Conservation (phyloP, 1,140 invertebrate genomes). For the Drosophila asahinai region DNA sequence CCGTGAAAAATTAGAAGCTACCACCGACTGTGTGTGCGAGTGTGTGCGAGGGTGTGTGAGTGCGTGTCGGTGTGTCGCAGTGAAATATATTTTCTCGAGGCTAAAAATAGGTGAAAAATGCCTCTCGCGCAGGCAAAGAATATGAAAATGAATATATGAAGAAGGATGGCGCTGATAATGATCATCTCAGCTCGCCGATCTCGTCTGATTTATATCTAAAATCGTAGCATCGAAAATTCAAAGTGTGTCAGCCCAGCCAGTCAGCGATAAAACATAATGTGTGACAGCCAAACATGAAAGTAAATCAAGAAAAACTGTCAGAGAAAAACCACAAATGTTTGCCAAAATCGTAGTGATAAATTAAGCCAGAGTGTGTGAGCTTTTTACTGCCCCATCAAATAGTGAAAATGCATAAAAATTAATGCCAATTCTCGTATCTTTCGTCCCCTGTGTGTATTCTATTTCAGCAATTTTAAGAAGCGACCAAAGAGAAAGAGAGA, state of each 20-base stretch:
- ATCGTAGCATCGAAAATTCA: constrained; percentile 9
- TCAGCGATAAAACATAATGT: constrained; percentile 33
- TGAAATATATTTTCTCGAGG: constrained; percentile 61
- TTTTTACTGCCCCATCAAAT: constrained; percentile 1
- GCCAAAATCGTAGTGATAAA: constrained; percentile 55
- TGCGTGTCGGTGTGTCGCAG: constrained; percentile 67
- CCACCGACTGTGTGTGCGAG: constrained; percentile 44
- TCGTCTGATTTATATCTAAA: constrained; percentile 53
- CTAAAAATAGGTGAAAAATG: constrained; percentile 75
- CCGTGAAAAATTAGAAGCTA: constrained; percentile 83
- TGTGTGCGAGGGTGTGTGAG: constrained; percentile 47
- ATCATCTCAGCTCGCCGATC: constrained; percentile 48
- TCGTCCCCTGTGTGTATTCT: constrained; percentile 42
- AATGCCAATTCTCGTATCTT: constrained; percentile 25
- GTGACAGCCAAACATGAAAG: constrained; percentile 45
- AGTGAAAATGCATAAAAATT: constrained; percentile 33
- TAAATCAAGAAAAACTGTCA: constrained; percentile 36
- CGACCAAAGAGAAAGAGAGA: constrained; percentile 64
- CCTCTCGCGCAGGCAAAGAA: constrained; percentile 57
- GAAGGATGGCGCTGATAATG: constrained; percentile 64
- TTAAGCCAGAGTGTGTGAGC: constrained; percentile 15
- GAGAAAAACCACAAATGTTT: constrained; percentile 36
- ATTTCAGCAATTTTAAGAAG: constrained; percentile 70
- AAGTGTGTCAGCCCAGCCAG: constrained; percentile 5
- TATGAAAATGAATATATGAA: constrained; percentile 81